Evolutionary conservation across 2,797 vertebrate species (phyloP).

Genomic region (Lacerta bilineata): DNA sequence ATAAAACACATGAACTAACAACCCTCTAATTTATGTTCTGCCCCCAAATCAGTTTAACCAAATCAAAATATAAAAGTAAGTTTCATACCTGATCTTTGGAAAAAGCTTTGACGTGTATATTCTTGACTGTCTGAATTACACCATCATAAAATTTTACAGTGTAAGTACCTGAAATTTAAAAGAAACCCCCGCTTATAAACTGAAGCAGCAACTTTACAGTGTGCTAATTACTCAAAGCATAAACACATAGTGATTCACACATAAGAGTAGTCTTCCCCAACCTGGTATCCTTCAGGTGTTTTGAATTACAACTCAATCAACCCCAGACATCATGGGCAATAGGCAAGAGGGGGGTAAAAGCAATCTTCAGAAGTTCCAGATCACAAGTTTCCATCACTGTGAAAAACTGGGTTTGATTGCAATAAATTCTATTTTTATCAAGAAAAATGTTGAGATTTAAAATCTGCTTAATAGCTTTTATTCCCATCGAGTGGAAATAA

Average conservation of each 20-base stretch:
- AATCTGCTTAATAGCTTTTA: no score
- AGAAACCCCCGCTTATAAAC: slow-evolving; percentile 50
- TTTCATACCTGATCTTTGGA: slow-evolving; percentile 89
- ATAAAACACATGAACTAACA: neutral
- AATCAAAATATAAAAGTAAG: slow-evolving; percentile 44
- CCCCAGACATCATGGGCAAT: no score
- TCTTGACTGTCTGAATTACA: slow-evolving; percentile 95
- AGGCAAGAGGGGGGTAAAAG: no score
- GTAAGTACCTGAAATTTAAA: slow-evolving; percentile 88
- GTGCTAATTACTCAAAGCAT: slow-evolving; percentile 28
- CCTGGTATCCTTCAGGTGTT: no score
- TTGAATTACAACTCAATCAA: no score
- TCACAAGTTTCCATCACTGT: no score
- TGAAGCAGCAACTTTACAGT: slow-evolving; percentile 43
- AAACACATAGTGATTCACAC: neutral
- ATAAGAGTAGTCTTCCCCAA: neutral
- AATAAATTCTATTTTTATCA: no score
- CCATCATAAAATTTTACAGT: slow-evolving; percentile 98
- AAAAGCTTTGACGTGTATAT: slow-evolving; percentile 94
- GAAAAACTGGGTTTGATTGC: no score
- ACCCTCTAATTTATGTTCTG: neutral
- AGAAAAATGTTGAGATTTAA: no score
- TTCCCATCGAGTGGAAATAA: neutral
- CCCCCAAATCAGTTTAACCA: slow-evolving; percentile 32
- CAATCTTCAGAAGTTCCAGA: no score